Conservation (phyloP, 37 sponge, comb jelly and placozoan genomes). For the Halichondria panicea region DNA sequence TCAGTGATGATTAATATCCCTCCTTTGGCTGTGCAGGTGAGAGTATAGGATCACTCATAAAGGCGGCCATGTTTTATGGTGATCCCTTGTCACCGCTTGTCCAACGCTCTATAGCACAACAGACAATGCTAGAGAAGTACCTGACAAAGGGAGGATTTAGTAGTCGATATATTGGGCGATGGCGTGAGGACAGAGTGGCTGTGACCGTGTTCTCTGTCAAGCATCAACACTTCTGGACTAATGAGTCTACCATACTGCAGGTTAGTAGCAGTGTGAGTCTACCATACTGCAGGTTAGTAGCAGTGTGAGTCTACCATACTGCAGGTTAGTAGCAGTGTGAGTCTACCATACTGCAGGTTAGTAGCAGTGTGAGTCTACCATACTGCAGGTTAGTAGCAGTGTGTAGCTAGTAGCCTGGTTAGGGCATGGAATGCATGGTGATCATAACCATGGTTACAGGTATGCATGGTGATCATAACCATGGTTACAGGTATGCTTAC, state of each 20-base stretch:
- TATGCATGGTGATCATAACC: too few species aligned
- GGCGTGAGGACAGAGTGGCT: constrained; percentile 66
- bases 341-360: background rate
- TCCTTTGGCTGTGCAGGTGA: too few species aligned
- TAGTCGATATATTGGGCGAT: constrained; percentile 58
- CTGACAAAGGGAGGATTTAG: constrained; percentile 65
- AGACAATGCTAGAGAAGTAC: constrained; percentile 33
- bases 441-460: too few species aligned
- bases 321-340: background rate
- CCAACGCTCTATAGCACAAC: constrained; percentile 63
- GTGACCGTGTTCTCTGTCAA: constrained; percentile 78
- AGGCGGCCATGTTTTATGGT: background rate
- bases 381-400: too few species aligned
- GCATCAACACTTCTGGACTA: constrained; percentile 68
- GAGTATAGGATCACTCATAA: background rate
- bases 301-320: background rate
- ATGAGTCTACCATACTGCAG: constrained; percentile 70
- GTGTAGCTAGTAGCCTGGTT: too few species aligned
- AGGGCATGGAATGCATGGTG: too few species aligned
- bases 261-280: constrained; percentile 8
- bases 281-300: background rate
- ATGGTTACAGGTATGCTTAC: too few species aligned
- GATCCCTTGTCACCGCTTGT: constrained; percentile 57
- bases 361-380: background rate
- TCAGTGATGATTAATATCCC: too few species aligned